Percentiles rank a stretch among this genome's conserved stretches.
phyloP scores from a whole-genome alignment of 2,797 vertebrate genomes.

The Pangasius djambal region DNA sequence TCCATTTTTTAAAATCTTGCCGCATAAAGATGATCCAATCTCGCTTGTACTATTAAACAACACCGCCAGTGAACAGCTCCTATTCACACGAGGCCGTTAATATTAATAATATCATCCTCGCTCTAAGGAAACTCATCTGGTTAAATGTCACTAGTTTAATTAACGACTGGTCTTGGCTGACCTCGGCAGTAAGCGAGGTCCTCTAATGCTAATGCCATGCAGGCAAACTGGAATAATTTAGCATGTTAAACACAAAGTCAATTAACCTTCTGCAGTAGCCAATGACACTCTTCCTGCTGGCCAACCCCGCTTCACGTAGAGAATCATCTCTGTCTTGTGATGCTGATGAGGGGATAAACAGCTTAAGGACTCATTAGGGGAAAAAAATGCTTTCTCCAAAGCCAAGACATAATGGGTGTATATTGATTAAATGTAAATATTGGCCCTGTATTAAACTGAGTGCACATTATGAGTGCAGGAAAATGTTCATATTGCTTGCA shows the following conservation, averaged over 20 bases:
- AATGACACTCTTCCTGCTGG: slow-evolving; percentile 47
- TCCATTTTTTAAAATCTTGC: slow-evolving; percentile 59
- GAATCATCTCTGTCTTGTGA: slow-evolving; percentile 26
- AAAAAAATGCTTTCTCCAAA: slow-evolving; percentile 35
- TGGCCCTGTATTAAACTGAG: slow-evolving; percentile 34
- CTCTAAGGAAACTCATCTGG: slow-evolving; percentile 86
- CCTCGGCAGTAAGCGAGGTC: slow-evolving; percentile 73
- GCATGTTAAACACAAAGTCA: slow-evolving; percentile 65
- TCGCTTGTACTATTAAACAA: slow-evolving; percentile 74
- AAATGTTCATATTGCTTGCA: not conserved
- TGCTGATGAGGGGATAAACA: slow-evolving; percentile 52
- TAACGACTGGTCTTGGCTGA: slow-evolving; percentile 79
- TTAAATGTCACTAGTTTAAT: slow-evolving; percentile 87
- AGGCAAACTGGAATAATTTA: slow-evolving; percentile 65
- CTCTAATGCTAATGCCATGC: slow-evolving; percentile 79
- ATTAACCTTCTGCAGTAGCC: slow-evolving; percentile 59
- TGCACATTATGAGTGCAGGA: slow-evolving; percentile 7
- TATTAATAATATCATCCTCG: slow-evolving; percentile 87
- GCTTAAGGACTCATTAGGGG: slow-evolving; percentile 52
- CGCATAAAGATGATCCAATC: slow-evolving; percentile 62
- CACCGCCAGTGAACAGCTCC: slow-evolving; percentile 67
- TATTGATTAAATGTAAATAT: slow-evolving; percentile 50
- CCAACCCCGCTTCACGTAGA: slow-evolving; percentile 23
- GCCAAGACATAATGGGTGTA: slow-evolving; percentile 45
- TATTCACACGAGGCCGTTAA: slow-evolving; percentile 81